phyloP scores from a whole-genome alignment of 2,888 invertebrate species.

The Gnatocerus cornutus region DNA sequence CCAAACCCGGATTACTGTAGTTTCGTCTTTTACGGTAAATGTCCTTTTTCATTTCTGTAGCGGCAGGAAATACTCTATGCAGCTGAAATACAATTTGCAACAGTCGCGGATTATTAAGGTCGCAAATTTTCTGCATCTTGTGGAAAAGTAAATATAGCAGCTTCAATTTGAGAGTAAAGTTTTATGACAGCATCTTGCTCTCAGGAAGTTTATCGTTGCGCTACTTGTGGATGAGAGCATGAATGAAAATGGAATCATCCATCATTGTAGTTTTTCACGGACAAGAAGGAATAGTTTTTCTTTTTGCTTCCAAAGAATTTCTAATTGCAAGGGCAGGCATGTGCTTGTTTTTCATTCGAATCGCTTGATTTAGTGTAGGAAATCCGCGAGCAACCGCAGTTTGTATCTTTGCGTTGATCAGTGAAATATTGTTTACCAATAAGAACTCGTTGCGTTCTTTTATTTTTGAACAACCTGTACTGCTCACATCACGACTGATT shows the following conservation, averaged over 20 bases:
- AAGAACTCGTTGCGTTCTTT: not conserved
- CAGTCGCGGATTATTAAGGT: conserved; percentile 6
- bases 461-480: not conserved
- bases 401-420: too few species aligned
- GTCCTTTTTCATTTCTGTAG: not conserved
- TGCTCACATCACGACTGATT: conserved; percentile 1
- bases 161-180: not conserved
- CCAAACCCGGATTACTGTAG: not conserved
- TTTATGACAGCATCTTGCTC: too few species aligned
- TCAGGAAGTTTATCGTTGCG: too few species aligned
- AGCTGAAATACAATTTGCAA: conserved; percentile 6
- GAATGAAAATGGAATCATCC: too few species aligned
- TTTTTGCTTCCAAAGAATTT: too few species aligned
- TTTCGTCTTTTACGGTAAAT: not conserved
- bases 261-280: too few species aligned
- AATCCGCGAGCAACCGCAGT: too few species aligned
- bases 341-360: too few species aligned
- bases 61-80: not conserved
- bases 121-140: not conserved
- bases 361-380: too few species aligned
- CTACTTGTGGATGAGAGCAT: too few species aligned
- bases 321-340: too few species aligned
- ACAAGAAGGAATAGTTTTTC: too few species aligned
- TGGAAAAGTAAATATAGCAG: not conserved
- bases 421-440: conserved; percentile 3